Evolutionary conservation across 1,140 invertebrate species (phyloP).

Genomic region (Brachionus asplanchnoidis): DNA sequence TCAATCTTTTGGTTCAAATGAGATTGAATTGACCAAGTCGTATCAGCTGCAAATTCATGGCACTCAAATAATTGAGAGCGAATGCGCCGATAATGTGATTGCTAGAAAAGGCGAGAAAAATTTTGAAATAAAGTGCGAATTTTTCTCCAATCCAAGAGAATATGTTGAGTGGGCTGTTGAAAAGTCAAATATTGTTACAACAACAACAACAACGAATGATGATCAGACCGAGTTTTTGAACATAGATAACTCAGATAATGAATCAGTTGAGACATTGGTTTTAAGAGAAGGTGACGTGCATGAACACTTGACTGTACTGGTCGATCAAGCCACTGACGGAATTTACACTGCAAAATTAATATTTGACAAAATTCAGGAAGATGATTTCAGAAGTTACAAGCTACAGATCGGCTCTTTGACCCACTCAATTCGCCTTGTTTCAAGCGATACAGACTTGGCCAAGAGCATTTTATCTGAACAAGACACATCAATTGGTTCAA

Average conservation of each 20-base stretch:
- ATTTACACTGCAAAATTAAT: not conserved
- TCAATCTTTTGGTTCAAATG: not conserved
- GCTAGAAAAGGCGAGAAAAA: not conserved
- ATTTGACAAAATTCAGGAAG: not conserved
- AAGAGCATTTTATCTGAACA: not conserved
- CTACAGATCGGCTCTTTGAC: not conserved
- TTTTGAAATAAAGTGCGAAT: not conserved
- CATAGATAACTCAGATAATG: not conserved
- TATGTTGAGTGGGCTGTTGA: not conserved
- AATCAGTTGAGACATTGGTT: not conserved
- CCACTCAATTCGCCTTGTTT: not conserved
- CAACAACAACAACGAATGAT: not conserved
- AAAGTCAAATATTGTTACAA: not conserved
- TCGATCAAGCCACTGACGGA: not conserved
- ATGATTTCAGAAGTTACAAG: not conserved
- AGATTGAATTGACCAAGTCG: not conserved
- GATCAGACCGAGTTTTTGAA: not conserved
- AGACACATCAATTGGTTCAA: not conserved
- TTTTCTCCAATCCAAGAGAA: conserved; percentile 34
- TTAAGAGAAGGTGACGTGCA: not conserved
- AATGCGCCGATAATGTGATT: not conserved
- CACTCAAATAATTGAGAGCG: conserved; percentile 11
- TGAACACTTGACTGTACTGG: not conserved
- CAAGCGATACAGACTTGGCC: not conserved
- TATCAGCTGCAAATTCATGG: not conserved